These are phyloP conservation scores for Catocala fraxini DNA, from an alignment of 2,888 invertebrate species.

Conservation along the genomic window DNA sequence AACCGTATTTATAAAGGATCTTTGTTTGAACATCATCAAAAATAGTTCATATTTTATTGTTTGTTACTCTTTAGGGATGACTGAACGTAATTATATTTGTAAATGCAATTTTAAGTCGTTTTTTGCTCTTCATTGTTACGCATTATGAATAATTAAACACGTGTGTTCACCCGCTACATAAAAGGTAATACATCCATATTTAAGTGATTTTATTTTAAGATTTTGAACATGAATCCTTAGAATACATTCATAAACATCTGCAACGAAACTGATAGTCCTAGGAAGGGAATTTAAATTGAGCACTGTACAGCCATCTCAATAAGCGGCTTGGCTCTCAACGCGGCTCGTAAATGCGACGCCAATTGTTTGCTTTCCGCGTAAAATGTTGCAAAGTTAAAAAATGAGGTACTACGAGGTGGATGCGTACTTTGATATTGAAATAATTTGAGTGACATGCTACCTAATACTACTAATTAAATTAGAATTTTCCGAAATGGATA, in stretches of 20 bases:
- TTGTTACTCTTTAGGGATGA: slow-evolving; percentile 6
- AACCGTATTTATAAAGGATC: slow-evolving; percentile 35
- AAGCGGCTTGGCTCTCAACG: slow-evolving; percentile 81
- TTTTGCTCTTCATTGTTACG: background rate
- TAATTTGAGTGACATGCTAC: too few relatives aligned
- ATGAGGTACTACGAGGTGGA: slow-evolving; percentile 47
- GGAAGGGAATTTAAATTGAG: slow-evolving; percentile 70
- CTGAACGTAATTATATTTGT: background rate
- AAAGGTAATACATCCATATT: background rate
- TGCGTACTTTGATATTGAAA: slow-evolving; percentile 16
- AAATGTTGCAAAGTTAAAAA: slow-evolving; percentile 68
- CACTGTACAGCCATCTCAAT: slow-evolving; percentile 74
- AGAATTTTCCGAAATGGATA: too few relatives aligned
- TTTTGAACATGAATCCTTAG: background rate
- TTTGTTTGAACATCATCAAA: slow-evolving; percentile 26
- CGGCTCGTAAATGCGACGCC: slow-evolving; percentile 76
- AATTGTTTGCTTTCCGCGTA: slow-evolving; percentile 80
- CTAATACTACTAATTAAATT: too few relatives aligned
- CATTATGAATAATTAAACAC: background rate
- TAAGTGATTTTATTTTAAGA: background rate
- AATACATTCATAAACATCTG: slow-evolving; percentile 8
- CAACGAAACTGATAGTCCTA: slow-evolving; percentile 41
- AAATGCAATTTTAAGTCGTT: slow-evolving; percentile 11
- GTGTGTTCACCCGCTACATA: background rate
- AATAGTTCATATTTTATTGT: slow-evolving; percentile 23